Base-by-base conservation (phyloP, 2,888 invertebrate species). In the Bombyx huttoni region DNA sequence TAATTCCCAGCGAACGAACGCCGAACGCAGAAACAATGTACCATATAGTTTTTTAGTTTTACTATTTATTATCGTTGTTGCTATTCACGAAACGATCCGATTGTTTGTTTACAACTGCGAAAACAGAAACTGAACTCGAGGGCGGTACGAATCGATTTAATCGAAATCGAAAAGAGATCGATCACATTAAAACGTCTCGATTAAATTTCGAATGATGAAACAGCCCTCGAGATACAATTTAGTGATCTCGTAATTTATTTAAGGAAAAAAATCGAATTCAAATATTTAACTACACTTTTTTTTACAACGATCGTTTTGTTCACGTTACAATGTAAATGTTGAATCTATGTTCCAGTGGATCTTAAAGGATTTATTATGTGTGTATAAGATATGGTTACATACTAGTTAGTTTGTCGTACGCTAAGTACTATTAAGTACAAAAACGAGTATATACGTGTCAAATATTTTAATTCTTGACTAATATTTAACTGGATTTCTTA, bases 41-140 rank as follows among this genome's bases (percentile, higher is more conserved):
- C 78, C 82, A 83, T 81, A 81, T 80, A 81, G 68, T 70, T 72
- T 64, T 72, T 72, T 81, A 79, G 74, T 78, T 77, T 68, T 73
- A 78, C 65, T 82, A 81, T 80, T 81, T 82, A 81, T 78, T 75
- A 67, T 68, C 70, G 67, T 64, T 65, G 60, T 57, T 59, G 60
- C 56, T 52, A 55, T 48, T 51, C n/a, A 46, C 47, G 53, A 51
- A 55, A 61, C 59, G 51, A 49, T 46, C 52, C 60, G 60, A 57
- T 61, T 66, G 59, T 40, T 61, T 66, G 59, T 40, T 50, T 48
- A 47, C 40, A 50, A 34, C 35, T 47, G 46, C 34, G 46, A 47
- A 52, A 49, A 34, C 14, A 49, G 49, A 24, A 47, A 48, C 40
- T 24, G 48, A 46, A 51, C 35, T 40, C 24, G 34, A 52, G 40